These are phyloP conservation scores for Mactromeris polynyma DNA, from an alignment of 2,888 invertebrate species.

Conservation along the genomic window DNA sequence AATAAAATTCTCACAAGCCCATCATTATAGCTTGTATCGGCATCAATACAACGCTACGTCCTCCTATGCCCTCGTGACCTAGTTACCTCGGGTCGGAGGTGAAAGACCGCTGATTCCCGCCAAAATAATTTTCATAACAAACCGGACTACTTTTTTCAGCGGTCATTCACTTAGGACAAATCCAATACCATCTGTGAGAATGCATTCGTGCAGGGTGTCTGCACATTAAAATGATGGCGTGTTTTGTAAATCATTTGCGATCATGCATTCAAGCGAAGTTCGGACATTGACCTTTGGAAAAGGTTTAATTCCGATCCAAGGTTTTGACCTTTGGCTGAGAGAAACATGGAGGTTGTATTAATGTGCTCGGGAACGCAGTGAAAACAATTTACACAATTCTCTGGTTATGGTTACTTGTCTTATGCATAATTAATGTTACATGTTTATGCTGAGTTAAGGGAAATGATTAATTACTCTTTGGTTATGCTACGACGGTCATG, in stretches of 20 bases:
- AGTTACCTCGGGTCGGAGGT: constrained; percentile 54
- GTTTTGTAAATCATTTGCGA: constrained; percentile 24
- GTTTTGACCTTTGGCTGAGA: constrained; percentile 20
- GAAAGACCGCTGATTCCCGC: constrained; percentile 59
- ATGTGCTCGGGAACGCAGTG: not conserved
- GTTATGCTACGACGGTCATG: too few species aligned
- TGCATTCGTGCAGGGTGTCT: constrained; percentile 36
- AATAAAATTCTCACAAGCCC: constrained; percentile 7
- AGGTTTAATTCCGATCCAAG: constrained; percentile 8
- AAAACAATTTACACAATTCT: not conserved
- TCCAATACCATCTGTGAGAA: constrained; percentile 34
- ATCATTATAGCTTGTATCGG: constrained; percentile 15
- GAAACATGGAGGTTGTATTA: not conserved
- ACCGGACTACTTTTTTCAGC: constrained; percentile 60
- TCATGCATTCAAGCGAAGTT: not conserved
- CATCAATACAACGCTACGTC: constrained; percentile 1
- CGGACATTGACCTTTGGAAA: constrained; percentile 40
- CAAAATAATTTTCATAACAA: constrained; percentile 56
- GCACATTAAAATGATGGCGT: constrained; percentile 33
- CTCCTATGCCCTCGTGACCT: constrained; percentile 41
- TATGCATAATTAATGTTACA: too few species aligned
- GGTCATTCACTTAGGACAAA: constrained; percentile 50
- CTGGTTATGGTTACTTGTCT: not conserved
- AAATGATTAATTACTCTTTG: too few species aligned
- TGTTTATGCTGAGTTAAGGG: too few species aligned